Conservation (phyloP, 1,140 invertebrate species). For the Drosophila mojavensis region DNA sequence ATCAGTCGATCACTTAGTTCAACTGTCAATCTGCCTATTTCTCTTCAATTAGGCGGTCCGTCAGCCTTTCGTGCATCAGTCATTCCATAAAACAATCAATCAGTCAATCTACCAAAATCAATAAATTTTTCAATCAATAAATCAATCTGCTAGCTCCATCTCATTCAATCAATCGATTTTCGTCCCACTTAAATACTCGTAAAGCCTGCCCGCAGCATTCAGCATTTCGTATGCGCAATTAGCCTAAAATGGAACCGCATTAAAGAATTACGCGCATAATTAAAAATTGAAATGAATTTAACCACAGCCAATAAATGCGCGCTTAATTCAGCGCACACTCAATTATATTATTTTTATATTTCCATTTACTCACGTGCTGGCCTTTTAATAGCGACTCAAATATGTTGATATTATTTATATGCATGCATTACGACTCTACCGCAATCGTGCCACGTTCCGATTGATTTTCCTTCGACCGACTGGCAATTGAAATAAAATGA, state of each 20-base stretch:
- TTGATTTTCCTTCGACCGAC: background rate
- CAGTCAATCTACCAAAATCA: background rate
- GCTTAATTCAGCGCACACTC: constrained; percentile 36
- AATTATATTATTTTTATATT: constrained; percentile 27
- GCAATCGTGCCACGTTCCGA: background rate
- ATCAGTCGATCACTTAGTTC: too few relatives aligned
- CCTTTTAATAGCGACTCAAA: constrained; percentile 15
- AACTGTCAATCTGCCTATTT: too few relatives aligned
- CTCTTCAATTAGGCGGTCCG: too few relatives aligned
- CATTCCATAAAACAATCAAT: too few relatives aligned
- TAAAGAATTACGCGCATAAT: constrained; percentile 53
- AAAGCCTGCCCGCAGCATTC: constrained; percentile 5
- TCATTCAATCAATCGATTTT: background rate
- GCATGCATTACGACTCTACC: background rate
- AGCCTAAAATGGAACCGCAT: constrained; percentile 26
- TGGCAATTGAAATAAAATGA: background rate
- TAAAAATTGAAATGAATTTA: constrained; percentile 53
- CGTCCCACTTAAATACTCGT: constrained; percentile 26
- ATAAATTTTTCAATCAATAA: background rate
- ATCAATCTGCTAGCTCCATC: too few relatives aligned
- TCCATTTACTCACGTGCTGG: constrained; percentile 7
- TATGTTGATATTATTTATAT: constrained; percentile 14
- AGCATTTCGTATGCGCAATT: constrained; percentile 7
- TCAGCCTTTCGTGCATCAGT: too few relatives aligned
- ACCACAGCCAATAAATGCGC: constrained; percentile 49